Evolutionary conservation across 2,797 vertebrate species (phyloP), one percentile per base, ranked within the genome.

Genomic region (Rhynchonycteris naso): DNA sequence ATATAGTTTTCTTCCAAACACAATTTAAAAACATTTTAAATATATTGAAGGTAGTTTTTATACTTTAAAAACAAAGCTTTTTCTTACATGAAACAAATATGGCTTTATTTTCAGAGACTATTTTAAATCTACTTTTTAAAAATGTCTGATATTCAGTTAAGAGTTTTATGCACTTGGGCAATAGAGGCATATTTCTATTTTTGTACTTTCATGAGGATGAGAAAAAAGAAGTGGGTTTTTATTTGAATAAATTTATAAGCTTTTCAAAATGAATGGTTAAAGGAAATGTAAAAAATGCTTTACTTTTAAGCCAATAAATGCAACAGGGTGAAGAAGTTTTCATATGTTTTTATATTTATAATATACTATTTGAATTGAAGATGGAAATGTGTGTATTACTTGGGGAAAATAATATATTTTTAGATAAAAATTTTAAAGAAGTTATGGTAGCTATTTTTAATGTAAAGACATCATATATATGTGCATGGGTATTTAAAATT

Each of bases 381-480:
- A 74, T 93, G 83, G 35, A 95, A 72, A 69, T 71, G 2, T 75
- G 4, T 90, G 5, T 54, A 24, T 86, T 84, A 43, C 79, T 84
- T 88, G 30, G 33, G 47, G 8, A 61, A 93, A 88, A 93, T 75
- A 50, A 61, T 74, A 78, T 24, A 66, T 58, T 15, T 72, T 93
- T 87, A 88, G 28, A 87, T 72, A 83, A 79, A 85, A 95, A 83
- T 83, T 90, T 85, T 90, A 76, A 92, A 89, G 58, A 88, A 86
- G 30, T 22, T 91, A 50, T 18, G 43, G 28, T 75, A 61, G 5
- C 22, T 68, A 35, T 95, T 94, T 90, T 87, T 81, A 56, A 82
- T 82, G 18, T 66, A 66, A 92, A 90, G 65, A 74, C 74, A n/a
- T 58, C 47, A 21, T 78, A 24, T 80, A 35, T 66, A 71, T 59